Percentiles rank a stretch among this genome's conserved stretches.
Conservation (phyloP, 2,797 vertebrate species). For the Ctenochaetus hawaiiensis region DNA sequence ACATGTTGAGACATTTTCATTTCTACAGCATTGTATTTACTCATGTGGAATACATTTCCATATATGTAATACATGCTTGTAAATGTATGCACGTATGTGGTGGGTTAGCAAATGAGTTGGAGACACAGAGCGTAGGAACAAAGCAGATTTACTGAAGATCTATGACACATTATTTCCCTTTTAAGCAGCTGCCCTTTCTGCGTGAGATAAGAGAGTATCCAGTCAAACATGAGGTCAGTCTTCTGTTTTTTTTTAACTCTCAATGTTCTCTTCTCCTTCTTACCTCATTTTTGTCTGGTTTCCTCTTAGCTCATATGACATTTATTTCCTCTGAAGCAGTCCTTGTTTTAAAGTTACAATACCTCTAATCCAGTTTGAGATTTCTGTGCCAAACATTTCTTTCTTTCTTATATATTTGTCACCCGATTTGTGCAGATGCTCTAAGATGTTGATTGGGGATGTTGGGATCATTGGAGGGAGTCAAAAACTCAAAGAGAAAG, state of each 20-base stretch:
- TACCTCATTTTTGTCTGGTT: slow-evolving; percentile 15
- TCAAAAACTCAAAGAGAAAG: slow-evolving; percentile 10
- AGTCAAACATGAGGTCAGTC: slow-evolving; percentile 38
- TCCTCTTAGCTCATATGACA: slow-evolving; percentile 24
- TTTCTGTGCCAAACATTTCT: slow-evolving; percentile 14
- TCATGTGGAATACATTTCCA: slow-evolving; percentile 15
- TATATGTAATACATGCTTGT: not conserved
- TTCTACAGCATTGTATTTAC: slow-evolving; percentile 1
- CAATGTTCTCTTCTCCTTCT: not conserved
- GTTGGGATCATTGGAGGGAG: slow-evolving; percentile 9
- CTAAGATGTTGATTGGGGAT: slow-evolving; percentile 1
- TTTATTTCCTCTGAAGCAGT: slow-evolving; percentile 17
- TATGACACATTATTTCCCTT: slow-evolving; percentile 46
- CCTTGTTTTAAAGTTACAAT: slow-evolving; percentile 15
- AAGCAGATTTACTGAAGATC: slow-evolving; percentile 52
- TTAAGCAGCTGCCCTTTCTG: slow-evolving; percentile 49
- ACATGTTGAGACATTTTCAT: not conserved
- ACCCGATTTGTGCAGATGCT: not conserved
- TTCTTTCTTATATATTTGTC: not conserved
- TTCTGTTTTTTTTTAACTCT: slow-evolving; percentile 34
- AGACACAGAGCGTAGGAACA: not conserved
- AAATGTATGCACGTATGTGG: slow-evolving; percentile 4
- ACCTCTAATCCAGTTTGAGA: slow-evolving; percentile 19
- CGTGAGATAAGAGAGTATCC: slow-evolving; percentile 21
- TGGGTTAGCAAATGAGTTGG: slow-evolving; percentile 7